phyloP scores from a whole-genome alignment of 2,888 invertebrate genomes.

The Andrena chrysosceles region DNA sequence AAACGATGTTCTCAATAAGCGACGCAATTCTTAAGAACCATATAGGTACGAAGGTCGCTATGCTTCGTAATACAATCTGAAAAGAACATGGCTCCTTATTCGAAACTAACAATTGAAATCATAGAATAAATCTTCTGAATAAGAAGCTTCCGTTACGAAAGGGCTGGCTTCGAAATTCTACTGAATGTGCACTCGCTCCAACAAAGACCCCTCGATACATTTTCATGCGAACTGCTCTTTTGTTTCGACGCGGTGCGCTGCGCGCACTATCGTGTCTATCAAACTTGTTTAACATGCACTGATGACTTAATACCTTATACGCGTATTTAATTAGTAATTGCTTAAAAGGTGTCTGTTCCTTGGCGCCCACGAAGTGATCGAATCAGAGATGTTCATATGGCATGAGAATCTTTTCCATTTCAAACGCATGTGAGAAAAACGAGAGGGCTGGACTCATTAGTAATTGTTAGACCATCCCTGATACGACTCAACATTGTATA shows the following conservation, averaged over 20 bases:
- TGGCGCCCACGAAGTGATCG: background rate
- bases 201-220: background rate
- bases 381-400: background rate
- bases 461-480: background rate
- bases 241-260: constrained; percentile 6
- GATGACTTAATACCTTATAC: background rate
- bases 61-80: no score
- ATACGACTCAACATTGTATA: no score
- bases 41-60: no score
- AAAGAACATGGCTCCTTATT: no score
- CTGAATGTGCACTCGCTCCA: background rate
- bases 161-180: constrained; percentile 23
- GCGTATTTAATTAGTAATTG: background rate
- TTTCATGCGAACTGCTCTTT: constrained; percentile 3
- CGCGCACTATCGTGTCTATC: constrained; percentile 8
- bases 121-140: background rate
- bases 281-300: background rate
- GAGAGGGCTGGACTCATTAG: background rate
- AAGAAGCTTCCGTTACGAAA: background rate
- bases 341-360: background rate
- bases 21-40: no score
- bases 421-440: background rate
- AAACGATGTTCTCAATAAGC: no score
- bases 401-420: background rate
- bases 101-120: background rate